Base-by-base conservation (phyloP, 2,113 vertebrate genomes). In the Rhombomys opimus region DNA sequence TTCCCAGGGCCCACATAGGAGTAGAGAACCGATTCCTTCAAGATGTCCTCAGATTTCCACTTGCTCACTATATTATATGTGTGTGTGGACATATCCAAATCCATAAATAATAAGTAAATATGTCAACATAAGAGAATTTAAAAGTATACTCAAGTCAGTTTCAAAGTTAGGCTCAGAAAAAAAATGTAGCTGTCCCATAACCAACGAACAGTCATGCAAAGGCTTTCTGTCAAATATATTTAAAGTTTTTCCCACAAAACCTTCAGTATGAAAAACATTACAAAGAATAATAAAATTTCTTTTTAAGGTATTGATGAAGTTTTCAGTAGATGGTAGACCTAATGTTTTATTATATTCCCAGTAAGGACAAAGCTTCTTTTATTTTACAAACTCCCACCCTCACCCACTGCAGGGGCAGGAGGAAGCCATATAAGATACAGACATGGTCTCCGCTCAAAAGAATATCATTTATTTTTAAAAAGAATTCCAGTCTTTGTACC, bases 401-500 rank as follows among this genome's bases (percentile, higher is more conserved):
- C n/a, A 65, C 10, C 13, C 57, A 75, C 2, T 50, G 20, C 6
- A 25, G 27, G 11, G 2, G 59, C 11, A 27, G 1, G 27, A 94
- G 38, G 15, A 84, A 54, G 7, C 92, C 27, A 35, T 0, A 57
- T 0, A 59, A 65, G 15, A 89, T 15, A 59, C n/a, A 92, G 38
- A 57, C 32, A 54, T 61, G 41, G 81, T 59, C 82, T 95, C 54
- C 73, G 20, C 27, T 89, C 25, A 86, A n/a, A 12, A 50, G 15
- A 68, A 41, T 23, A 54, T 46, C 50, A 76, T 81, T 77, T 87
- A 59, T 88, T 72, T 67, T 72, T 61, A 80, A 89, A 94, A 97
- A 46, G 93, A 94, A 67, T 76, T 52, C 59, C 22, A 57, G 89
- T 78, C 70, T 95, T 95, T 89, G 46, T 78, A 94, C 96, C 3